Conservation (phyloP, 2,888 invertebrate species). For the Pseudococcus jackbeardsleyi region DNA sequence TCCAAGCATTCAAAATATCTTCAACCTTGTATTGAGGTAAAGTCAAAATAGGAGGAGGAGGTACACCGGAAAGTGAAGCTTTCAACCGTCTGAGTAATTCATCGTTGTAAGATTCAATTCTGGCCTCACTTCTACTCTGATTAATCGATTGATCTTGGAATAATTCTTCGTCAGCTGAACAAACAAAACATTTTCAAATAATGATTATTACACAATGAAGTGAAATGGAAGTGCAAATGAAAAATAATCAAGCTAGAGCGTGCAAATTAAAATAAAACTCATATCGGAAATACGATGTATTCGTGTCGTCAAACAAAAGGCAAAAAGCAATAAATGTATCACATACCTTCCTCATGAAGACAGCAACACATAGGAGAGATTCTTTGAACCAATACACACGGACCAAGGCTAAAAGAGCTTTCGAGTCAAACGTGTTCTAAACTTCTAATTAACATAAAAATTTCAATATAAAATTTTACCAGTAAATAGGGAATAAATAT, state of each 20-base stretch:
- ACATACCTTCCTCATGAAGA: constrained; percentile 52
- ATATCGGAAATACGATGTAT: constrained; percentile 61
- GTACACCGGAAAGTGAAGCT: constrained; percentile 55
- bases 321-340: constrained; percentile 21
- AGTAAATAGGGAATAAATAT: background rate
- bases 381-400: constrained; percentile 39
- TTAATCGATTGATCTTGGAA: background rate
- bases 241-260: background rate
- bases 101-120: background rate
- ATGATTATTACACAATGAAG: background rate
- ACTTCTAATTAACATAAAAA: constrained; percentile 18
- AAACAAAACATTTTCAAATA: background rate
- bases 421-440: constrained; percentile 34
- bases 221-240: background rate
- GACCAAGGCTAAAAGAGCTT: constrained; percentile 15
- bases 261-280: background rate
- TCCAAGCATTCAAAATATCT: constrained; percentile 49
- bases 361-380: constrained; percentile 46
- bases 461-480: background rate
- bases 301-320: background rate
- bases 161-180: constrained; percentile 39
- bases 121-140: background rate
- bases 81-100: constrained; percentile 5
- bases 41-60: constrained; percentile 54
- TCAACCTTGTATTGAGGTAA: constrained; percentile 55